Evolutionary conservation across 2,797 vertebrate species (phyloP).

Genomic region (Morelia viridis): DNA sequence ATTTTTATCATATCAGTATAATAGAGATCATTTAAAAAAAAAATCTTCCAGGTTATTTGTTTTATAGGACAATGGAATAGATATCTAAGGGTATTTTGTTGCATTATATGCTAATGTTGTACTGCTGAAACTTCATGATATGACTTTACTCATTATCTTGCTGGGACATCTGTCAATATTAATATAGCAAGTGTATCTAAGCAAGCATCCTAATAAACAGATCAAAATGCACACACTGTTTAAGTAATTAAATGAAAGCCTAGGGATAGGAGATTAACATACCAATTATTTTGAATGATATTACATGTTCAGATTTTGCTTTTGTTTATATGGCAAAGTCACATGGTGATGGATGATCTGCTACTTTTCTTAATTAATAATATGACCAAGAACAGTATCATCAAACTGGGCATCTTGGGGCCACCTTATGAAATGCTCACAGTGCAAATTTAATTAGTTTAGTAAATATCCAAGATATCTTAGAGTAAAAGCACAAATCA

Average conservation of each 20-base stretch:
- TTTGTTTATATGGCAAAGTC: conserved; percentile 37
- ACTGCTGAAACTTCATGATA: conserved; percentile 57
- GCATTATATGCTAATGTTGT: conserved; percentile 49
- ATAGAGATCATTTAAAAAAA: background rate
- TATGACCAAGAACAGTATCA: background rate
- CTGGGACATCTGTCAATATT: conserved; percentile 69
- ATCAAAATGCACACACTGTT: conserved; percentile 50
- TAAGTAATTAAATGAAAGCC: conserved; percentile 56
- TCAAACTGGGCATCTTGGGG: background rate
- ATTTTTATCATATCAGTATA: too few relatives aligned
- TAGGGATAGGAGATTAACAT: conserved; percentile 60
- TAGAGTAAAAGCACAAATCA: background rate
- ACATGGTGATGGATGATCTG: background rate
- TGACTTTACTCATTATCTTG: conserved; percentile 57
- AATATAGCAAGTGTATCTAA: conserved; percentile 64
- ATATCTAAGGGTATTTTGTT: conserved; percentile 49
- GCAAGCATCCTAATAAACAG: conserved; percentile 52
- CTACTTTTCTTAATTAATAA: conserved; percentile 11
- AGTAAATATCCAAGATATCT: background rate
- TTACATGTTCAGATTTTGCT: conserved; percentile 55
- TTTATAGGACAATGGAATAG: conserved; percentile 37
- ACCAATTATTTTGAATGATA: conserved; percentile 55
- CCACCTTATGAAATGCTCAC: background rate
- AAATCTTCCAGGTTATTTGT: conserved; percentile 30
- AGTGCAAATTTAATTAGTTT: background rate